Conservation (phyloP, 2,888 invertebrate genomes). For the Halocaridina rubra region DNA sequence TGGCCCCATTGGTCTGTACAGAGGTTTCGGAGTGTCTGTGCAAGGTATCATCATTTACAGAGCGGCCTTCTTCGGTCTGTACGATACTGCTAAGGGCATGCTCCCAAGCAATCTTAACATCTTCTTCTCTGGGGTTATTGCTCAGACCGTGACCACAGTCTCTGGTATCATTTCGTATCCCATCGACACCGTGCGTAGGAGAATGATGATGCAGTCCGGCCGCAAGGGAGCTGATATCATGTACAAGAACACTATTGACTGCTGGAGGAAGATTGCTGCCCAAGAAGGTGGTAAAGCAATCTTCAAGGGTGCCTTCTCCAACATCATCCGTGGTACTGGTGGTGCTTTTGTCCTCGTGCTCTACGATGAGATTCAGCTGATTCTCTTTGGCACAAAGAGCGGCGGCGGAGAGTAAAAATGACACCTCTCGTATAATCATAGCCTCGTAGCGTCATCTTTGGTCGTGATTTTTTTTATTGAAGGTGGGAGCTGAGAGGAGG, state of each 20-base stretch:
- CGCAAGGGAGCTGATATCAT: slow-evolving; percentile 79
- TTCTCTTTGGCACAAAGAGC: slow-evolving; percentile 53
- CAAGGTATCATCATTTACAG: slow-evolving; percentile 72
- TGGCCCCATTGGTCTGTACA: slow-evolving; percentile 71
- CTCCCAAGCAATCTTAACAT: slow-evolving; percentile 92
- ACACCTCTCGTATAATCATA: no score
- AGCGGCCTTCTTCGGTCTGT: slow-evolving; percentile 71
- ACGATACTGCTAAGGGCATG: slow-evolving; percentile 75
- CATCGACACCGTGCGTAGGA: slow-evolving; percentile 73
- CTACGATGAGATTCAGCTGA: slow-evolving; percentile 84
- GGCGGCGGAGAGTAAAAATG: slow-evolving; percentile 54
- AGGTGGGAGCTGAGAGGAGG: no score
- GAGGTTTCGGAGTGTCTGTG: slow-evolving; percentile 71
- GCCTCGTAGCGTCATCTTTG: no score
- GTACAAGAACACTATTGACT: slow-evolving; percentile 92
- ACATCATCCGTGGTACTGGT: slow-evolving; percentile 91
- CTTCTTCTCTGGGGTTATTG: slow-evolving; percentile 93
- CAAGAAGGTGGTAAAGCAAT: slow-evolving; percentile 86
- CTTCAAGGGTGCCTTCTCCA: slow-evolving; percentile 97
- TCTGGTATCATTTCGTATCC: no score
- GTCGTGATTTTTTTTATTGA: no score
- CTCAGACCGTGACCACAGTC: slow-evolving; percentile 70
- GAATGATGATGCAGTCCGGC: slow-evolving; percentile 99
- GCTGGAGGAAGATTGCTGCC: slow-evolving; percentile 87
- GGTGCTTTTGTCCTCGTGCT: slow-evolving; percentile 93